phyloP scores from a whole-genome alignment of 2,888 invertebrate species.

The Conistra vaccinii region DNA sequence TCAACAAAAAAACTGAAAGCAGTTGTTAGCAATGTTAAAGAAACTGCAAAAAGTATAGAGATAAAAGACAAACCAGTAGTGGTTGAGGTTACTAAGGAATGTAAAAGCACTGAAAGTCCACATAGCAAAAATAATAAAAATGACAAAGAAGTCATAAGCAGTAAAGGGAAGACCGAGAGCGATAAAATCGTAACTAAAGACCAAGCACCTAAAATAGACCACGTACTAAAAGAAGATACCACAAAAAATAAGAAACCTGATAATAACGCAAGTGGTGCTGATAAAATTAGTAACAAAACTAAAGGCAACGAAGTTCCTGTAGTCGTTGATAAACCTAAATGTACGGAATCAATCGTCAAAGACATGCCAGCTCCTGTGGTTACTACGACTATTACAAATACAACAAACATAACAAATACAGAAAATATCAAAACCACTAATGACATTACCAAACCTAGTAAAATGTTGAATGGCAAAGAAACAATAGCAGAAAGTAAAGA shows the following conservation, averaged over 20 bases:
- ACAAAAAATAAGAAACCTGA: constrained; percentile 43
- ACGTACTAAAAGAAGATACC: constrained; percentile 44
- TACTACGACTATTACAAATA: constrained; percentile 40
- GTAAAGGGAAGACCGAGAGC: constrained; percentile 26
- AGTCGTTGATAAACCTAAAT: constrained; percentile 44
- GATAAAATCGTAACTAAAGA: constrained; percentile 23
- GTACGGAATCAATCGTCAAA: constrained; percentile 40
- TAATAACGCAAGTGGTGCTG: constrained; percentile 45
- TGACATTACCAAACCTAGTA: constrained; percentile 67
- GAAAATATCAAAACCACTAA: constrained; percentile 57
- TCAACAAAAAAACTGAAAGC: constrained; percentile 69
- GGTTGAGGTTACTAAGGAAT: constrained; percentile 35
- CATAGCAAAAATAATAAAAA: constrained; percentile 30
- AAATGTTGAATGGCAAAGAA: constrained; percentile 68
- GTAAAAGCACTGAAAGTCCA: constrained; percentile 23
- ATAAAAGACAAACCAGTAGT: constrained; percentile 28
- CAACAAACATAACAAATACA: constrained; percentile 37
- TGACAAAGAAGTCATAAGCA: constrained; percentile 20
- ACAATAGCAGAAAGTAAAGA: constrained; percentile 75
- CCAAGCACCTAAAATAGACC: constrained; percentile 11
- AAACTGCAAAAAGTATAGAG: constrained; percentile 44
- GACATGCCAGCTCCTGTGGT: constrained; percentile 27
- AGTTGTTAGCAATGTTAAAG: constrained; percentile 39
- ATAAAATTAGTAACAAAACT: constrained; percentile 47
- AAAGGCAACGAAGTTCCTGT: constrained; percentile 47